Evolutionary conservation across 2,113 vertebrate species (phyloP).

Genomic region (Rhodinocichla rosea): DNA sequence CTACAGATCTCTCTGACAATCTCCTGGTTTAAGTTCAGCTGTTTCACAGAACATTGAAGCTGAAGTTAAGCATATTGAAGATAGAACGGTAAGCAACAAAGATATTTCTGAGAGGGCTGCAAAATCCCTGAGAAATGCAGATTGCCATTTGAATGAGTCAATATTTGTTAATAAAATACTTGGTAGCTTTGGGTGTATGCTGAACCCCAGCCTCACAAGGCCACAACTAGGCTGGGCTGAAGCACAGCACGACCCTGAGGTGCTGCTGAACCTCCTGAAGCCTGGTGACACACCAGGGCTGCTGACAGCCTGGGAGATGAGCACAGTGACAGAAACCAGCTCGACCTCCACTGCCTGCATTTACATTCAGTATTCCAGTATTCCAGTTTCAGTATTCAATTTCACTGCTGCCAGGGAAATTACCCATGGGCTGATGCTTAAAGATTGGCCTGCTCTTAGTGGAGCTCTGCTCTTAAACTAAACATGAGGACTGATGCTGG

Average conservation of each 20-base stretch:
- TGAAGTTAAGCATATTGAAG: constrained; percentile 48
- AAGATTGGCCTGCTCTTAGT: not conserved
- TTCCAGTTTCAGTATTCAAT: not conserved
- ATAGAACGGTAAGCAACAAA: not conserved
- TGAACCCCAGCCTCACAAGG: not conserved
- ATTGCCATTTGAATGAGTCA: not conserved
- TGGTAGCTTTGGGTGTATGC: not conserved
- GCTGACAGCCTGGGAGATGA: not conserved
- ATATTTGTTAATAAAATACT: not conserved
- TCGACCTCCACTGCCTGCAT: not conserved
- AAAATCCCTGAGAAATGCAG: not conserved
- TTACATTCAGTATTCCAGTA: not conserved
- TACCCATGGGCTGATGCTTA: not conserved
- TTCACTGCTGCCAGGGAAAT: not conserved
- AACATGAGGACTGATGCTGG: not conserved
- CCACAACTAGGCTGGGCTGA: not conserved
- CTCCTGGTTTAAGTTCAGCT: constrained; percentile 48
- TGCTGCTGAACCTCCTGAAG: not conserved
- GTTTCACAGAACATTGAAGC: constrained; percentile 23
- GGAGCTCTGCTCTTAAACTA: not conserved
- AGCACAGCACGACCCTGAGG: not conserved
- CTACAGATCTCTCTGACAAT: constrained; percentile 40
- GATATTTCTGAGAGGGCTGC: not conserved
- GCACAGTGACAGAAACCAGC: not conserved
- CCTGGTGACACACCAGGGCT: not conserved